phyloP scores from a whole-genome alignment of 2,113 vertebrate genomes.

The Gulo gulo region DNA sequence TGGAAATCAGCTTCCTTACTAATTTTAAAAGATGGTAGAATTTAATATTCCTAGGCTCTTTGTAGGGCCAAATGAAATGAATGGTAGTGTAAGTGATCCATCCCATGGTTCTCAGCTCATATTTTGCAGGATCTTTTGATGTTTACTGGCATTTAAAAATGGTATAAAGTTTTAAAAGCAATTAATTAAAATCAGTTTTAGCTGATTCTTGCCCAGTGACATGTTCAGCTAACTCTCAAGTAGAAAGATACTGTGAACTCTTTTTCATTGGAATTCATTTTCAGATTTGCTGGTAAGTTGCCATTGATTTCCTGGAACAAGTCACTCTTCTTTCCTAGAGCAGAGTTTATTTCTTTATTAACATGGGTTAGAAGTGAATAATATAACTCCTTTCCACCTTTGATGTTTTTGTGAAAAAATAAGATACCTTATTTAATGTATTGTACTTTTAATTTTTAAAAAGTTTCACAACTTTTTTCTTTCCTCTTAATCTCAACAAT shows the following conservation, averaged over 20 bases:
- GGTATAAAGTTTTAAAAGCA: not conserved
- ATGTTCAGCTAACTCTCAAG: not conserved
- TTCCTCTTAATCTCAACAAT: not conserved
- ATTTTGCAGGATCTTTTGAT: not conserved
- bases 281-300: not conserved
- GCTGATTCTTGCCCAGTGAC: not conserved
- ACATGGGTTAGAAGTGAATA: slow-evolving; percentile 2
- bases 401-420: not conserved
- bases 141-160: not conserved
- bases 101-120: not conserved
- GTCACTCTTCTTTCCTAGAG: not conserved
- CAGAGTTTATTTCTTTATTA: not conserved
- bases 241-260: not conserved
- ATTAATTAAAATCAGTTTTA: not conserved
- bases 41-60: not conserved
- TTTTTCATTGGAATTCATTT: not conserved
- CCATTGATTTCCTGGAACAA: not conserved
- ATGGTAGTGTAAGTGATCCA: not conserved
- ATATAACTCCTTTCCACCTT: not conserved
- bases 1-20: not conserved
- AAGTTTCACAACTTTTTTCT: not conserved
- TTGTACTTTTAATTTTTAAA: slow-evolving; percentile 29
- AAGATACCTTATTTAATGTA: not conserved
- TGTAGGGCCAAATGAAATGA: slow-evolving; percentile 26
- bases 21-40: slow-evolving; percentile 14